A percentile compares a stretch with the other conserved stretches of the same genome.
Conservation (phyloP, 2,113 vertebrate genomes). For the Macaca fascicularis region DNA sequence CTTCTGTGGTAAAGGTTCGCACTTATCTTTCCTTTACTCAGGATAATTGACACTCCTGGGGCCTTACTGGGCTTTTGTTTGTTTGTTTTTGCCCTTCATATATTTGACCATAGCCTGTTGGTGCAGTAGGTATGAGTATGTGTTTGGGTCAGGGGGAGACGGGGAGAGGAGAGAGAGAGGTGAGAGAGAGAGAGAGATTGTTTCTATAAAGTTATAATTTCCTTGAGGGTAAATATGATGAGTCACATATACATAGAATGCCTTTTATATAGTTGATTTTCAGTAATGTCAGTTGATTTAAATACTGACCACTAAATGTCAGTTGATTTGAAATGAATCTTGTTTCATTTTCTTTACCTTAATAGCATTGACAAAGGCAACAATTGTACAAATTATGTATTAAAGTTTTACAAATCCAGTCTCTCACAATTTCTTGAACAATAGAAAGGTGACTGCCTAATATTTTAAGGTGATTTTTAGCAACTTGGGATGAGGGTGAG, state of each 20-base stretch:
- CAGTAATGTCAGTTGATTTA: not conserved
- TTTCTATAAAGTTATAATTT: not conserved
- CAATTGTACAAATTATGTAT: slow-evolving; percentile 35
- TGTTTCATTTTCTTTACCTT: slow-evolving; percentile 6
- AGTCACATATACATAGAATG: not conserved
- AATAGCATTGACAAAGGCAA: not conserved
- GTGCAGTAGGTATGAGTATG: not conserved
- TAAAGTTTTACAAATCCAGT: slow-evolving; percentile 22
- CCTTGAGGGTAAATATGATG: slow-evolving; percentile 26
- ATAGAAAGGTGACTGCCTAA: slow-evolving; percentile 64
- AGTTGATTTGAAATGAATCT: not conserved
- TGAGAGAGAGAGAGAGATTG: not conserved
- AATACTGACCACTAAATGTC: not conserved
- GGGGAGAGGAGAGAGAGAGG: no score
- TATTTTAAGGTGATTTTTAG: slow-evolving; percentile 67
- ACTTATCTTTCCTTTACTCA: not conserved
- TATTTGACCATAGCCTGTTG: not conserved
- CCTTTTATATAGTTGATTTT: not conserved
- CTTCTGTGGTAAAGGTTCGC: not conserved
- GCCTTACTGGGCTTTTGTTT: not conserved
- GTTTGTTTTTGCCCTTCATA: not conserved
- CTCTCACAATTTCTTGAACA: slow-evolving; percentile 54
- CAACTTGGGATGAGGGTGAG: slow-evolving; percentile 50
- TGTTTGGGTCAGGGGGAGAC: no score
- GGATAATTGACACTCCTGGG: not conserved